These are phyloP conservation scores for Ectemnius continuus DNA, from an alignment of 2,888 invertebrate species.

Conservation along the genomic window DNA sequence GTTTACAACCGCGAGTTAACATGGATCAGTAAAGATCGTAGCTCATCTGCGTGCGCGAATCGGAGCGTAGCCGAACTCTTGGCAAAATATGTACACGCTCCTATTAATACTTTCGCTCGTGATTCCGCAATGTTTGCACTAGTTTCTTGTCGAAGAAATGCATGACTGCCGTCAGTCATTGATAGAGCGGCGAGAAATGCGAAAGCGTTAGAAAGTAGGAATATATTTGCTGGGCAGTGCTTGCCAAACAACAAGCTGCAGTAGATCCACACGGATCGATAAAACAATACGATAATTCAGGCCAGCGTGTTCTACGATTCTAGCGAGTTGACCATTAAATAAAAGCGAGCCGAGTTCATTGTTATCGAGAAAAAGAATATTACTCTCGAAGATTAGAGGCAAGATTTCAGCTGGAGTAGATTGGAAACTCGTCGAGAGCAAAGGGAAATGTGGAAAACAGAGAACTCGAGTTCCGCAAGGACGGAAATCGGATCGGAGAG, in stretches of 20 bases:
- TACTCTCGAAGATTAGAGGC: not conserved
- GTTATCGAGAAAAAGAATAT: not conserved
- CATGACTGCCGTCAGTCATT: not conserved
- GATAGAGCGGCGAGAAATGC: too few species aligned
- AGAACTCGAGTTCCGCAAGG: not conserved
- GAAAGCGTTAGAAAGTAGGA: too few species aligned
- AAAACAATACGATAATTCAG: slow-evolving; percentile 44
- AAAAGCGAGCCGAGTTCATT: not conserved
- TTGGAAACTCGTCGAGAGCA: not conserved
- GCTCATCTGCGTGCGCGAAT: too few species aligned
- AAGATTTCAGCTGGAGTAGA: not conserved
- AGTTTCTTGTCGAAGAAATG: not conserved
- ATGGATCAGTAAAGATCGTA: too few species aligned
- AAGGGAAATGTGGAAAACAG: not conserved
- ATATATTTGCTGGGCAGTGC: slow-evolving; percentile 22
- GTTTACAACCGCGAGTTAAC: too few species aligned
- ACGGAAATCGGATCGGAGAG: not conserved
- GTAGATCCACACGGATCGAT: slow-evolving; percentile 39
- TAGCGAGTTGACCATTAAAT: slow-evolving; percentile 18
- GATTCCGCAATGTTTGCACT: not conserved
- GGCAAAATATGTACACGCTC: not conserved
- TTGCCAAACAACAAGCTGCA: slow-evolving; percentile 23
- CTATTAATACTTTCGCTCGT: not conserved
- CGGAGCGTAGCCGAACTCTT: too few species aligned
- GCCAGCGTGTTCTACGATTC: slow-evolving; percentile 4